These are phyloP conservation scores for Himalopsyche tibetana DNA, from an alignment of 2,888 invertebrate species.

Conservation along the genomic window DNA sequence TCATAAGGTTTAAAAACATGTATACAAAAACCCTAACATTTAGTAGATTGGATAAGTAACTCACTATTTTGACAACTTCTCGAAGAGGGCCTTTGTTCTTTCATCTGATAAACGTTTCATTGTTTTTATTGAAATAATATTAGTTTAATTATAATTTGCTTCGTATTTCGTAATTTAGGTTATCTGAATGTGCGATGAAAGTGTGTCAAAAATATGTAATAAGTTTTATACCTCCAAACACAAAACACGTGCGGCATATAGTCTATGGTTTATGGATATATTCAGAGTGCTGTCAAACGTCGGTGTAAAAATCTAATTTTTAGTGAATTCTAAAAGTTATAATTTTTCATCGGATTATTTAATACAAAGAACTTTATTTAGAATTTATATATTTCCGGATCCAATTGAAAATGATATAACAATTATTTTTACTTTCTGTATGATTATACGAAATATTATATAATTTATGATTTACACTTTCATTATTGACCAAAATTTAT, in stretches of 20 bases:
- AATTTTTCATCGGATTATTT: too few relatives aligned
- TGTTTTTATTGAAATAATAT: conserved; percentile 20
- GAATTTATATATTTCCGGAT: too few relatives aligned
- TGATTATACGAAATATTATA: too few relatives aligned
- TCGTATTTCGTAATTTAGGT: not conserved
- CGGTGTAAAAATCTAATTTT: not conserved
- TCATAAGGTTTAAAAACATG: not conserved
- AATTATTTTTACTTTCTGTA: not conserved
- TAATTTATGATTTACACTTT: too few relatives aligned
- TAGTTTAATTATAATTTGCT: not conserved
- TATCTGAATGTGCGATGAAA: not conserved
- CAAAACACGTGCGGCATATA: not conserved
- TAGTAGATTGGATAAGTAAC: conserved; percentile 69
- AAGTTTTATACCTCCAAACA: not conserved
- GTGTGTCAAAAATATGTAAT: not conserved
- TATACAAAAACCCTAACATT: conserved; percentile 31
- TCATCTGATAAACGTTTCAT: conserved; percentile 95
- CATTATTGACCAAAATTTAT: too few relatives aligned
- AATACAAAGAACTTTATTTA: too few relatives aligned
- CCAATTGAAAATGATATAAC: not conserved
- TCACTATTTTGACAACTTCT: conserved; percentile 96
- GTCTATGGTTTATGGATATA: too few relatives aligned
- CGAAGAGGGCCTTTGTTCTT: conserved; percentile 90
- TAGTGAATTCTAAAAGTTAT: not conserved
- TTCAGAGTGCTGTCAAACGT: not conserved